phyloP scores from a whole-genome alignment of 2,113 vertebrate genomes.

The Equus przewalskii region DNA sequence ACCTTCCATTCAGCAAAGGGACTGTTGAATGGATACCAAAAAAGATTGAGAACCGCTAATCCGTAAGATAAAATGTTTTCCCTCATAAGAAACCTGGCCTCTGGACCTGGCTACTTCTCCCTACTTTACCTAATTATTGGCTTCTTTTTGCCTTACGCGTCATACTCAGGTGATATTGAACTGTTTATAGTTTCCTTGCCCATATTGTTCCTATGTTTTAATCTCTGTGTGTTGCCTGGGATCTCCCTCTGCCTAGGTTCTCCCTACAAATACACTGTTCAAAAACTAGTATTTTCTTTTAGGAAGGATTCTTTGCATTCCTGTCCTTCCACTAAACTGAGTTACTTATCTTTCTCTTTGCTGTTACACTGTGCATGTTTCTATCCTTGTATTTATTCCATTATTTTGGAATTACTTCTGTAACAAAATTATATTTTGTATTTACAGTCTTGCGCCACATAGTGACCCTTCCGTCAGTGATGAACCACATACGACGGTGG shows the following conservation, averaged over 20 bases:
- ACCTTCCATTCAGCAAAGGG: not conserved
- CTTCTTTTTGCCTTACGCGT: not conserved
- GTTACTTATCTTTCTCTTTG: not conserved
- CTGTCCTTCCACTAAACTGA: not conserved
- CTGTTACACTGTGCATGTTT: not conserved
- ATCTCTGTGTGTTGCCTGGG: not conserved
- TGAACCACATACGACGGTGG: no score
- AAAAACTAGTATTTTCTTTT: not conserved
- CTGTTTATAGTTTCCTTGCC: not conserved
- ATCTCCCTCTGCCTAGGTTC: not conserved
- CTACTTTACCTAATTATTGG: not conserved
- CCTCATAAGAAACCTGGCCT: not conserved
- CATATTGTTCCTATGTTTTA: not conserved
- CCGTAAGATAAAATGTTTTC: not conserved
- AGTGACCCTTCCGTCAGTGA: no score
- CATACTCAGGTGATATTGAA: not conserved
- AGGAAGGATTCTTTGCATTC: conserved; percentile 16
- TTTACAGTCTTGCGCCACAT: not conserved
- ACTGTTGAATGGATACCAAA: not conserved
- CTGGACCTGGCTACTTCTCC: not conserved
- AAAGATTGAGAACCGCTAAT: not conserved
- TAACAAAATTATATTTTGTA: conserved; percentile 36
- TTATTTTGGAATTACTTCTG: conserved; percentile 54
- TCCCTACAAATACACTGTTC: not conserved
- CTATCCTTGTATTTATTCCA: conserved; percentile 30